These are phyloP conservation scores for Siniperca obscura DNA, from an alignment of 2,797 vertebrate genomes.

Conservation along the genomic window DNA sequence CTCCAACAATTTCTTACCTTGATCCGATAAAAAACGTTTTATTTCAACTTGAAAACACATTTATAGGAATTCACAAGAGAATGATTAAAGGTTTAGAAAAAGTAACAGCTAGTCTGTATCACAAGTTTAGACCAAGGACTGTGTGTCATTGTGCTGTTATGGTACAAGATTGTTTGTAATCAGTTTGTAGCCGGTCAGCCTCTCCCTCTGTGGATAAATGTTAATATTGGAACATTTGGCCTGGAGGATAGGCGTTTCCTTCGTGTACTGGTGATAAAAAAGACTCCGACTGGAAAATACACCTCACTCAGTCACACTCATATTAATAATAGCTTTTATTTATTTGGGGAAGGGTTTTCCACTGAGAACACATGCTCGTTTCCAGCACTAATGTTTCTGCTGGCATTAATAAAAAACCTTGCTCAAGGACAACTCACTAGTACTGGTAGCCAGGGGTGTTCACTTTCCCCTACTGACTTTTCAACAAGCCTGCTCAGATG, in stretches of 20 bases:
- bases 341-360: slow-evolving; percentile 41
- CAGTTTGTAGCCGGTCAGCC: slow-evolving; percentile 17
- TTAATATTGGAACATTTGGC: slow-evolving; percentile 60
- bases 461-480: background rate
- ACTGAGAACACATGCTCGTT: background rate
- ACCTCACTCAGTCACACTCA: slow-evolving; percentile 22
- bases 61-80: background rate
- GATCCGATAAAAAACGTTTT: background rate
- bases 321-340: slow-evolving; percentile 42
- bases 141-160: slow-evolving; percentile 37
- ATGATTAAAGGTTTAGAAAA: background rate
- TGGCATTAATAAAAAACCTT: slow-evolving; percentile 17
- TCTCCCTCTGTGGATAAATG: slow-evolving; percentile 28
- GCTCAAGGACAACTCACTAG: slow-evolving; percentile 39
- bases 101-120: background rate
- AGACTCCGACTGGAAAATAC: slow-evolving; percentile 27
- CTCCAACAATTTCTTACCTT: background rate
- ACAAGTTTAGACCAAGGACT: slow-evolving; percentile 41
- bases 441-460: background rate
- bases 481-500: background rate
- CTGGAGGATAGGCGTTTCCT: slow-evolving; percentile 19
- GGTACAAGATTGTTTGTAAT: slow-evolving; percentile 32
- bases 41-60: slow-evolving; percentile 10
- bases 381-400: slow-evolving; percentile 5
- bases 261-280: slow-evolving; percentile 41